Conservation (phyloP, 2,888 invertebrate species). For the Drosophila anomelani region DNA sequence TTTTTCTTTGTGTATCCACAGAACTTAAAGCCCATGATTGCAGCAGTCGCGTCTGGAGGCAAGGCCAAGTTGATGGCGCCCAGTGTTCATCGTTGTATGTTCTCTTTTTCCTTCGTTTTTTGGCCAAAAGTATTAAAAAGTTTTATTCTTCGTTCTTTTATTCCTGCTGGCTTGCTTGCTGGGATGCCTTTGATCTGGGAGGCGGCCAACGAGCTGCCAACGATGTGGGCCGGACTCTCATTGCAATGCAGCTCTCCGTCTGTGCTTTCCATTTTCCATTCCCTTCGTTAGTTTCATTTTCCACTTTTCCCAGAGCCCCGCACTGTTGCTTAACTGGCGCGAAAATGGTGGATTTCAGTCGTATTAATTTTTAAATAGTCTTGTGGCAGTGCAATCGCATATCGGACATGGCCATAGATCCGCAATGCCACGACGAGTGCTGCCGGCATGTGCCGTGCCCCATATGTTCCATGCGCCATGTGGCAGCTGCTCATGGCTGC, state of each 20-base stretch:
- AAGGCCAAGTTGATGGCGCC: slow-evolving; percentile 48
- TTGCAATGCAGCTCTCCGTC: slow-evolving; percentile 39
- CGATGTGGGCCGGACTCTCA: slow-evolving; percentile 35
- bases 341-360: slow-evolving; percentile 60
- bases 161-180: slow-evolving; percentile 14
- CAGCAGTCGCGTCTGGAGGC: slow-evolving; percentile 1
- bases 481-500: slow-evolving; percentile 37
- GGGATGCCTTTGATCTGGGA: slow-evolving; percentile 55
- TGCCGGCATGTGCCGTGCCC: slow-evolving; percentile 23
- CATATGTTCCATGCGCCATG: slow-evolving; percentile 24
- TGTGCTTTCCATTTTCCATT: slow-evolving; percentile 4
- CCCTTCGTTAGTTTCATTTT: background rate
- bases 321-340: slow-evolving; percentile 56
- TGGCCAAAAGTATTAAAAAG: slow-evolving; percentile 66
- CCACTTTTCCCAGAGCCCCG: slow-evolving; percentile 3
- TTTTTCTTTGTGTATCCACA: slow-evolving; percentile 6
- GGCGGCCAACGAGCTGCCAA: slow-evolving; percentile 26
- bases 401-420: slow-evolving; percentile 23
- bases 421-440: background rate
- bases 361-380: slow-evolving; percentile 75
- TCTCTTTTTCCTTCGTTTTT: slow-evolving; percentile 30
- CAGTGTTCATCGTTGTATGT: slow-evolving; percentile 6
- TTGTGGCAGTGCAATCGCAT: slow-evolving; percentile 35
- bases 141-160: slow-evolving; percentile 37
- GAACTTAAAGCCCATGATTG: slow-evolving; percentile 19